Evolutionary conservation across 2,113 vertebrate genomes (phyloP), one percentile per base, ranked within the genome.

Genomic region (Excalfactoria chinensis): DNA sequence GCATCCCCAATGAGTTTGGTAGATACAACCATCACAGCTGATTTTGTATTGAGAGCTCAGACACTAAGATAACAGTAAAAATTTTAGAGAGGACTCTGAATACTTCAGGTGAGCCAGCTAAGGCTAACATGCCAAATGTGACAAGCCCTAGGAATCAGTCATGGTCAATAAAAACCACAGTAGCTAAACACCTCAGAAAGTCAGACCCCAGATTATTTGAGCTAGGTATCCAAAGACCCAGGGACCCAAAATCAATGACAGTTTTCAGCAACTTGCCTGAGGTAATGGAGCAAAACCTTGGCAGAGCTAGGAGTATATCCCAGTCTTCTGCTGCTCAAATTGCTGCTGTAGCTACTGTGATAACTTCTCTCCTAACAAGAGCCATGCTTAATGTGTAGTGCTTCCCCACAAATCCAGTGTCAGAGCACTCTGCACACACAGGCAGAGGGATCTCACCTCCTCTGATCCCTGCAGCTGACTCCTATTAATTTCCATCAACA

Each of bases 201-300:
- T 84, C 80, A 93, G 67, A 78, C 44, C 48, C 46, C 68, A 92
- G 70, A 90, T 92, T 90, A 82, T 69, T 49, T 89, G 64, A 87
- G 77, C 49, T 67, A 72, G 71, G 55, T 63, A 59, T 78, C 55
- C 64, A 78, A 92, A 96, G 55, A 89, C 28, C 35, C 34, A 82
- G 70, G 20, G 46, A 90, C 77, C 81, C 68, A 82, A 94, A 89
- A 96, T 30, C 6, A 0, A 70, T 92, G 74, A 79, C 59, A 58
- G 19, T 75, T 88, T 90, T 92, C 80, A 90, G 59, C 44, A 92
- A 73, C 75, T 84, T 95, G 81, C 92, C 95, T 84, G 74, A 84
- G 73, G 81, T 82, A 92, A 95, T 69, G 74, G 71, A 93, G 81
- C 84, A 92, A 90, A 93, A 82, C 49, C 51, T 73, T 90, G 74